phyloP scores from a whole-genome alignment of 2,888 invertebrate species.

The Cantharis nigra region DNA sequence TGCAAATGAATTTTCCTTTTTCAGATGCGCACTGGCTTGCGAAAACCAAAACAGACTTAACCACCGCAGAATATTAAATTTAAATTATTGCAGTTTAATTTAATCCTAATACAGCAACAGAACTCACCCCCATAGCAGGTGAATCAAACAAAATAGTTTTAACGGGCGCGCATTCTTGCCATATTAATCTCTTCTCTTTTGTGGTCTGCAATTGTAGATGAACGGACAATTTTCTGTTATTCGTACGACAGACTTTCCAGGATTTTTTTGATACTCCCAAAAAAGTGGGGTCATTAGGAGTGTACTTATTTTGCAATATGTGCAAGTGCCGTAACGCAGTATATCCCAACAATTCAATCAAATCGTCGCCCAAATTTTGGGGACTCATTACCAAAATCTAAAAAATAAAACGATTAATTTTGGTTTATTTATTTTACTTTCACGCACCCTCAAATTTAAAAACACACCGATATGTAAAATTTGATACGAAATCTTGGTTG shows the following conservation, averaged over 20 bases:
- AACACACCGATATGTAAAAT: slow-evolving; percentile 78
- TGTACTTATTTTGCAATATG: slow-evolving; percentile 74
- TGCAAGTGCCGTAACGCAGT: slow-evolving; percentile 69
- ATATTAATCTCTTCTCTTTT: slow-evolving; percentile 63
- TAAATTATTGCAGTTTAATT: too few relatives aligned
- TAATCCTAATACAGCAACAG: too few relatives aligned
- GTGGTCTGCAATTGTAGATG: slow-evolving; percentile 70
- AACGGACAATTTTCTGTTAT: slow-evolving; percentile 67
- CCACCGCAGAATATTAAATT: too few relatives aligned
- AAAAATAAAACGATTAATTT: slow-evolving; percentile 13
- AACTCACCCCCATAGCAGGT: slow-evolving; percentile 62
- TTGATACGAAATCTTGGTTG: slow-evolving; percentile 70
- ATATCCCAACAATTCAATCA: slow-evolving; percentile 69
- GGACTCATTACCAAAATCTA: slow-evolving; percentile 70
- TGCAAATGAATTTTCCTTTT: too few relatives aligned
- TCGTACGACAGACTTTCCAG: slow-evolving; percentile 58
- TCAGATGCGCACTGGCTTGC: too few relatives aligned
- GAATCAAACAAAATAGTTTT: slow-evolving; percentile 67
- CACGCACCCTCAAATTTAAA: slow-evolving; percentile 67
- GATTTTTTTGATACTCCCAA: slow-evolving; percentile 57
- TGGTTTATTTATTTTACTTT: background rate
- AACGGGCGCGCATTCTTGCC: slow-evolving; percentile 74
- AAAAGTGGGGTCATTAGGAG: slow-evolving; percentile 61
- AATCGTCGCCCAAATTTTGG: slow-evolving; percentile 76
- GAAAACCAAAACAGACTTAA: too few relatives aligned